These are phyloP conservation scores for Sebastes iracundus DNA, from an alignment of 2,797 vertebrate genomes.

Conservation along the genomic window DNA sequence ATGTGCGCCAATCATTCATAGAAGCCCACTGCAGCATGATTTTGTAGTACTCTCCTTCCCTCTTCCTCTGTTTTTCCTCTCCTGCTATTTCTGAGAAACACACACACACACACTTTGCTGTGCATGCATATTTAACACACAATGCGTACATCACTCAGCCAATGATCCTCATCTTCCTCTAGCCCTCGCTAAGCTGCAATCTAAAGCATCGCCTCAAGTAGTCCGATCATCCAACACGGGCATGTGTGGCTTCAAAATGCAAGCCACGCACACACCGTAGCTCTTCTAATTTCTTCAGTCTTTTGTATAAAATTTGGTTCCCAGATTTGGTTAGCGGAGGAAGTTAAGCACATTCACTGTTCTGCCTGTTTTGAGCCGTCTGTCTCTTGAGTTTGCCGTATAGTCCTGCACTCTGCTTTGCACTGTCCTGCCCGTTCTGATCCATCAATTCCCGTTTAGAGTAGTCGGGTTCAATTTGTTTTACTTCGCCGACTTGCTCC, in stretches of 20 bases:
- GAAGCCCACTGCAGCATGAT: conserved; percentile 52
- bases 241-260: conserved; percentile 29
- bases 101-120: conserved; percentile 33
- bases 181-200: conserved; percentile 57
- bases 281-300: conserved; percentile 20
- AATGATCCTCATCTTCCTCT: conserved; percentile 63
- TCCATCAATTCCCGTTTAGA: conserved; percentile 42
- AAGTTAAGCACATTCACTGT: conserved; percentile 23
- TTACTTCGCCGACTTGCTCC: conserved; percentile 42
- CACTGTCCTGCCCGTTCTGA: conserved; percentile 47
- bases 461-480: conserved; percentile 56
- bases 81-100: conserved; percentile 40
- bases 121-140: conserved; percentile 69
- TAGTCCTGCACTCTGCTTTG: conserved; percentile 23
- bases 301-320: conserved; percentile 27
- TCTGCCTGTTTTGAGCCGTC: conserved; percentile 33
- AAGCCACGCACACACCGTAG: conserved; percentile 5
- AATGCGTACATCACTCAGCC: conserved; percentile 56
- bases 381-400: conserved; percentile 24
- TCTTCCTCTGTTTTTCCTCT: conserved; percentile 30
- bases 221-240: conserved; percentile 50
- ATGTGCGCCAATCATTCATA: conserved; percentile 48
- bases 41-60: conserved; percentile 33
- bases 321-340: conserved; percentile 10
- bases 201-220: conserved; percentile 52